These are phyloP conservation scores for Morphnarchus princeps DNA, from an alignment of 2,113 vertebrate genomes.

Conservation along the genomic window DNA sequence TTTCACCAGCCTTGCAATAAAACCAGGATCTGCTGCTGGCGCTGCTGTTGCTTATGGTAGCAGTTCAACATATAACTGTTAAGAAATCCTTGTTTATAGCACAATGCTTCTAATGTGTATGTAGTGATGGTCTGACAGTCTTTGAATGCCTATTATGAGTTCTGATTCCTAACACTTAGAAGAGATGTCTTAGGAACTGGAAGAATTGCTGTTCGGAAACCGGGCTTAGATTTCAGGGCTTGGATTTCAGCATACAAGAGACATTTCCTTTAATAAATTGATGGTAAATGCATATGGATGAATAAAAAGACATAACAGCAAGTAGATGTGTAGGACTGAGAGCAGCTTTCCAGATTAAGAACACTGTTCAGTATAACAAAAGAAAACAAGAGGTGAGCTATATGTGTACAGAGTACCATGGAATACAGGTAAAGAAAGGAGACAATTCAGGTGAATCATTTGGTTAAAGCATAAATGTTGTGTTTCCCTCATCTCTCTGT, in stretches of 20 bases:
- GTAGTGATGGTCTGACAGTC: background rate
- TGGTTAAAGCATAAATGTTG: background rate
- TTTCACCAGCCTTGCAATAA: background rate
- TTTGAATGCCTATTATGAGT: background rate
- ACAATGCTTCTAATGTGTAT: background rate
- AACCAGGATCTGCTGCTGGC: background rate
- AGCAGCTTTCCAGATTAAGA: background rate
- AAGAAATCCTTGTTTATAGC: background rate
- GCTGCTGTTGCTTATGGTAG: background rate
- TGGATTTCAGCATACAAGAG: background rate
- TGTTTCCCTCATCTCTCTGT: constrained; percentile 9
- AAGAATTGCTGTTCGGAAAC: background rate
- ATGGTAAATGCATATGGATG: background rate
- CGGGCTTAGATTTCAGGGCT: background rate
- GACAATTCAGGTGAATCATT: background rate
- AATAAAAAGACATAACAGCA: background rate
- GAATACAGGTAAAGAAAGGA: background rate
- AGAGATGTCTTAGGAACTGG: background rate
- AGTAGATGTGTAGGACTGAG: background rate
- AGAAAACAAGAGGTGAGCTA: background rate
- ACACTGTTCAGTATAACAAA: background rate
- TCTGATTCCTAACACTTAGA: background rate
- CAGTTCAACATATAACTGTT: background rate
- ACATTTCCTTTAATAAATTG: background rate
- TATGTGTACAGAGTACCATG: background rate